Evolutionary conservation across 2,888 invertebrate genomes (phyloP).

Genomic region (Tiliacea aurago): DNA sequence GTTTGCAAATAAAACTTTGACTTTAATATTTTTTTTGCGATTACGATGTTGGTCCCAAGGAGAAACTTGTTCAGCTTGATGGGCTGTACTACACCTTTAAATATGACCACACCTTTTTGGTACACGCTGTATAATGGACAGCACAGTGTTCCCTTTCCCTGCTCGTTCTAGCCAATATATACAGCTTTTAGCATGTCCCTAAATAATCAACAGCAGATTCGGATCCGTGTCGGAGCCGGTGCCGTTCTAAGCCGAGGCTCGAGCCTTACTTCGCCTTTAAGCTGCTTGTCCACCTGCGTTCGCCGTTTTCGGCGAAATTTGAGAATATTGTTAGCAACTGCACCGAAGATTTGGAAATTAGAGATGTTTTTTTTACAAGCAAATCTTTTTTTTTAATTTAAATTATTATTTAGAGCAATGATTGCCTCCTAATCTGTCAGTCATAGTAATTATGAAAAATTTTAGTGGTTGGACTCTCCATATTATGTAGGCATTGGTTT

Average conservation of each 20-base stretch:
- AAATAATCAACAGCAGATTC: conserved; percentile 47
- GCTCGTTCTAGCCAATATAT: not conserved
- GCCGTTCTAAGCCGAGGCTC: conserved; percentile 41
- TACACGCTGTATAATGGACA: no score
- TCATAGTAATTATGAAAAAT: not conserved
- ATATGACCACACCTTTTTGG: not conserved
- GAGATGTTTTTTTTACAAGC: not conserved
- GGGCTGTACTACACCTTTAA: not conserved
- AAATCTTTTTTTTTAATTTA: not conserved
- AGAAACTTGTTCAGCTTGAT: not conserved
- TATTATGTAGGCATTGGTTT: not conserved
- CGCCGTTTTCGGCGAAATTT: conserved; percentile 37
- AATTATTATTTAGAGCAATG: not conserved
- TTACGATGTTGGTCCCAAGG: not conserved
- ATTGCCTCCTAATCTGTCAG: not conserved
- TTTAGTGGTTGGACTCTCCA: not conserved
- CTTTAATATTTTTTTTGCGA: not conserved
- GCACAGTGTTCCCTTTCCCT: not conserved
- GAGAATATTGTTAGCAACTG: conserved; percentile 42
- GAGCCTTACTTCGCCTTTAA: conserved; percentile 42
- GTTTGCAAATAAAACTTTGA: no score
- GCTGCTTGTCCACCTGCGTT: conserved; percentile 58
- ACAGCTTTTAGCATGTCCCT: conserved; percentile 37
- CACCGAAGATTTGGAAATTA: conserved; percentile 11
- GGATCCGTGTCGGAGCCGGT: conserved; percentile 9